Percentiles rank a stretch among this genome's conserved stretches.
Evolutionary conservation across 2,888 invertebrate species (phyloP).

Genomic region (Yponomeuta cagnagella): DNA sequence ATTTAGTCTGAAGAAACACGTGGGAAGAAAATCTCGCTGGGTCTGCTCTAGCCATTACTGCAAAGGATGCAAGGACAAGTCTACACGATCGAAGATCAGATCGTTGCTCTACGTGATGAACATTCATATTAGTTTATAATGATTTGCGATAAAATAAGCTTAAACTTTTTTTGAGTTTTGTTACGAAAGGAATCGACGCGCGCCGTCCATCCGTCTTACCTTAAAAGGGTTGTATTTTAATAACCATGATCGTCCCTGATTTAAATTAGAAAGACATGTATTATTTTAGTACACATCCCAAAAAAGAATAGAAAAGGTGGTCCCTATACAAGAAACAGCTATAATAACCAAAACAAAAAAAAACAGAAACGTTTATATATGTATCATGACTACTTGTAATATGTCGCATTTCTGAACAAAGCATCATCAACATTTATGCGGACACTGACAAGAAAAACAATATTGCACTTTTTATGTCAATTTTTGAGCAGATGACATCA

Average conservation of each 20-base stretch:
- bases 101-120: background rate
- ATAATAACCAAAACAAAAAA: too few species aligned
- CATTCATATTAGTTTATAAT: background rate
- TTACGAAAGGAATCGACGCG: background rate
- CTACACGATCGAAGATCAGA: conserved; percentile 25
- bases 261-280: background rate
- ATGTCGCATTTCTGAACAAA: too few species aligned
- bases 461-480: background rate
- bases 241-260: background rate
- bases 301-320: background rate
- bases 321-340: too few species aligned
- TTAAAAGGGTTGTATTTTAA: background rate
- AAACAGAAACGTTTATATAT: too few species aligned
- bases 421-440: too few species aligned
- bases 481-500: background rate
- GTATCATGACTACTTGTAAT: too few species aligned
- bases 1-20: conserved; percentile 18
- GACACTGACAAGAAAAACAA: too few species aligned
- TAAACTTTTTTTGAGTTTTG: background rate
- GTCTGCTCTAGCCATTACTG: conserved; percentile 30
- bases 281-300: too few species aligned
- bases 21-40: conserved; percentile 25
- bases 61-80: conserved; percentile 29
- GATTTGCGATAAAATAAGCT: background rate
- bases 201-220: too few species aligned